Conservation (phyloP, 2,888 invertebrate genomes). For the Melinaea marsaeus region DNA sequence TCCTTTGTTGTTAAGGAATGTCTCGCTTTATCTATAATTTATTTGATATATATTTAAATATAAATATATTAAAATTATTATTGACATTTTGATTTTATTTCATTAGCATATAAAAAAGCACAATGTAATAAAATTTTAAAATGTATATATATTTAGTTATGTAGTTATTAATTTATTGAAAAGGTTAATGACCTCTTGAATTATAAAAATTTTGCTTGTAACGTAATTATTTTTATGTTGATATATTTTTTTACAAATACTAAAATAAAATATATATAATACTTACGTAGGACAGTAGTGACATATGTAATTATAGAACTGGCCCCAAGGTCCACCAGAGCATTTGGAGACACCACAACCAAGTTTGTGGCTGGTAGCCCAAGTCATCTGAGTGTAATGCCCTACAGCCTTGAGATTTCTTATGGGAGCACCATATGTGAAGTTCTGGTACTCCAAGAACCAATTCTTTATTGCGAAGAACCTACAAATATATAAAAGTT, state of each 20-base stretch:
- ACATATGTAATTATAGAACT: conserved; percentile 89
- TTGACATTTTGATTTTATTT: too few species aligned
- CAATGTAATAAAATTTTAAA: too few species aligned
- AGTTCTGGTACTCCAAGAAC: conserved; percentile 86
- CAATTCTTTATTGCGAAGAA: conserved; percentile 87
- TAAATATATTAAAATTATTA: too few species aligned
- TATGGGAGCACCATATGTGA: conserved; percentile 81
- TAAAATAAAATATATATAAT: conserved; percentile 17
- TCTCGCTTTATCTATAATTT: too few species aligned
- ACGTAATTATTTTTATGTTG: background rate
- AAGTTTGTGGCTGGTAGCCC: conserved; percentile 86
- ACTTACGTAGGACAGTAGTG: conserved; percentile 91
- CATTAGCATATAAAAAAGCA: too few species aligned
- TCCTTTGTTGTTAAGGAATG: too few species aligned
- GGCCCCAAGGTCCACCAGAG: conserved; percentile 77
- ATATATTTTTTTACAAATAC: background rate
- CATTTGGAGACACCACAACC: conserved; percentile 87
- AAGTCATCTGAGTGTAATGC: conserved; percentile 90
- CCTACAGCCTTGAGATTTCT: conserved; percentile 82
- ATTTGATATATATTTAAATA: too few species aligned
- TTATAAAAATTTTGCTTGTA: background rate
- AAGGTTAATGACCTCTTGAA: too few species aligned
- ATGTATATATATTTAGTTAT: too few species aligned
- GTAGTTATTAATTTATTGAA: too few species aligned
- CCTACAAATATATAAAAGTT: conserved; percentile 68